Evolutionary conservation across 2,888 invertebrate genomes (phyloP).

Genomic region (Oligia strigilis): DNA sequence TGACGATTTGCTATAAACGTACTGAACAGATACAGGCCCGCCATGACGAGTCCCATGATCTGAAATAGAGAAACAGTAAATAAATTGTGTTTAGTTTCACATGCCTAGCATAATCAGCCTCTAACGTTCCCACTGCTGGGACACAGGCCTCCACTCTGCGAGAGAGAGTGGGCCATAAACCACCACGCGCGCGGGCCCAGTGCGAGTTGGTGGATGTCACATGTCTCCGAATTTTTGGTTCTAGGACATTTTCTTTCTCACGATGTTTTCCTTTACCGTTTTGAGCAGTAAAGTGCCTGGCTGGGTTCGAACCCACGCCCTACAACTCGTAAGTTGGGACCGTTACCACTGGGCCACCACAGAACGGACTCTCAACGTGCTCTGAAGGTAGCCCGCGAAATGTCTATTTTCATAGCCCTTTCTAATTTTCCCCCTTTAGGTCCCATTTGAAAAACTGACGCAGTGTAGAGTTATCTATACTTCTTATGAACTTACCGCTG

Average conservation of each 20-base stretch:
- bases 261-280: too few species aligned
- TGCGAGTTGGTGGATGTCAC: neutral
- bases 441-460: neutral
- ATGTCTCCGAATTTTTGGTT: neutral
- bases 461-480: neutral
- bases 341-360: neutral
- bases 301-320: constrained; percentile 1
- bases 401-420: neutral
- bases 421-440: neutral
- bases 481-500: constrained; percentile 91
- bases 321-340: neutral
- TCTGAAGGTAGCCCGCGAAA: neutral
- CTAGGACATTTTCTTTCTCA: neutral
- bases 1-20: constrained; percentile 94
- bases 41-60: constrained; percentile 94
- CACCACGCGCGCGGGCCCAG: neutral
- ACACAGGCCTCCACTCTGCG: neutral
- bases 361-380: neutral
- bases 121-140: neutral
- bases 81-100: constrained; percentile 7
- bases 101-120: neutral
- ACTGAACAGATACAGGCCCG: constrained; percentile 94
- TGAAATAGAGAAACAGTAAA: constrained; percentile 84
- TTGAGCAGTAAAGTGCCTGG: neutral
- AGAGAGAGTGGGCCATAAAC: neutral